Base-by-base conservation (phyloP, 2,797 vertebrate species). In the Intellagama lesueurii region DNA sequence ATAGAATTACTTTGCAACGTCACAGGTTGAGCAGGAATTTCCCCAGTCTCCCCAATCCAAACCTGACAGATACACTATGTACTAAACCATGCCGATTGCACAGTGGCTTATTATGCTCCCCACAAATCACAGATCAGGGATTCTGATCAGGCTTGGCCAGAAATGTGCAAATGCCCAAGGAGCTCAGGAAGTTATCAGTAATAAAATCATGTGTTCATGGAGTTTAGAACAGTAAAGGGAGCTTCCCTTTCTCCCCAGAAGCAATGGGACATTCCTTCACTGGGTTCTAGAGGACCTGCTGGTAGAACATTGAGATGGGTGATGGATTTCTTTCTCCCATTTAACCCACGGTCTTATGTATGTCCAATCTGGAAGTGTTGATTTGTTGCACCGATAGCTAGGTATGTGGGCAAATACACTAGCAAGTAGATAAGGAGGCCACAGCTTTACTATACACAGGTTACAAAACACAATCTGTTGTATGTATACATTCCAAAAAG, bases 401-500 rank as follows among this genome's bases (percentile, higher is more conserved):
- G 0, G 0, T 0, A 0, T 0, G 28, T 52, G 12, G 81, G 66
- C 0, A 78, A 8, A 8, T 82, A 6, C 35, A 44, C 83, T 0
- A 56, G 40, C 52, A 87, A 93, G 79, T 0, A 1, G 83, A 94
- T 66, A 0, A 77, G 60, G 0, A 77, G 85, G 78, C 35, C 0
- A 0, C 81, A 72, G 30, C 49, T 83, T 78, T 70, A 80, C 91
- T 91, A 82, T 73, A 88, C 52, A 72, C 9, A 60, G 72, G 91
- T 28, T 76, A 32, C 75, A 28, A 0, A 0, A 52, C 0, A 0
- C 0, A 0, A 87, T 69, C 26, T 2, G 1, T 72, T 87, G 26
- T 49, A 66, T 35, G 91, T 90, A 72, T 35, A 49, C 26, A 0
- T 77, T 86, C 91, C 78, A 73, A 89, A 87, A 91, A 81, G 83